Percentiles rank a stretch among this genome's conserved stretches.
phyloP scores from a whole-genome alignment of 2,888 invertebrate species.

The Metopia argyrocephala region DNA sequence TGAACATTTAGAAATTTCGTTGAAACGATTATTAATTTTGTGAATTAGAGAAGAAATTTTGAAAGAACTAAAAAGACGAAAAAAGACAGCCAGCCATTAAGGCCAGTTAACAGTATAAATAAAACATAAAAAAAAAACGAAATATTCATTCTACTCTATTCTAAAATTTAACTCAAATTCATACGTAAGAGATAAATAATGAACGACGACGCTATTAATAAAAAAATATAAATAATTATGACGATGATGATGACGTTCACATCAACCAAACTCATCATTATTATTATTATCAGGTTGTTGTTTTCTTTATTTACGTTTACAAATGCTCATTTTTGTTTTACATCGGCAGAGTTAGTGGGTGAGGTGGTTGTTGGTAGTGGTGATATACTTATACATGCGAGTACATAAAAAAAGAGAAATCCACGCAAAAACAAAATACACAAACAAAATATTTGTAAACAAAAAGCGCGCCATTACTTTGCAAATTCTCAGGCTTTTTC shows the following conservation, averaged over 20 bases:
- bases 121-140: not conserved
- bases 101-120: not conserved
- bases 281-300: slow-evolving; percentile 31
- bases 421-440: slow-evolving; percentile 1
- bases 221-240: no score
- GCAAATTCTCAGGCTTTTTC: not conserved
- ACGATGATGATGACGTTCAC: not conserved
- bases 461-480: slow-evolving; percentile 28
- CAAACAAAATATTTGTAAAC: not conserved
- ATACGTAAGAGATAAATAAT: not conserved
- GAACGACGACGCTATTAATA: slow-evolving; percentile 1
- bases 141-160: not conserved
- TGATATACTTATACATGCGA: no score
- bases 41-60: not conserved
- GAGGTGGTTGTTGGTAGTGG: slow-evolving; percentile 42
- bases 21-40: slow-evolving; percentile 30
- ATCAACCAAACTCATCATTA: slow-evolving; percentile 2
- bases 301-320: not conserved
- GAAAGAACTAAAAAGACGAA: not conserved
- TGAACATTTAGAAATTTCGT: slow-evolving; percentile 7
- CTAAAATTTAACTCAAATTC: not conserved
- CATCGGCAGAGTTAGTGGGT: no score
- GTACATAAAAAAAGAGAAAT: not conserved
- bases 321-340: no score
- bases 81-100: not conserved